phyloP scores from a whole-genome alignment of 2,888 invertebrate genomes.

The Dynastes grantii region DNA sequence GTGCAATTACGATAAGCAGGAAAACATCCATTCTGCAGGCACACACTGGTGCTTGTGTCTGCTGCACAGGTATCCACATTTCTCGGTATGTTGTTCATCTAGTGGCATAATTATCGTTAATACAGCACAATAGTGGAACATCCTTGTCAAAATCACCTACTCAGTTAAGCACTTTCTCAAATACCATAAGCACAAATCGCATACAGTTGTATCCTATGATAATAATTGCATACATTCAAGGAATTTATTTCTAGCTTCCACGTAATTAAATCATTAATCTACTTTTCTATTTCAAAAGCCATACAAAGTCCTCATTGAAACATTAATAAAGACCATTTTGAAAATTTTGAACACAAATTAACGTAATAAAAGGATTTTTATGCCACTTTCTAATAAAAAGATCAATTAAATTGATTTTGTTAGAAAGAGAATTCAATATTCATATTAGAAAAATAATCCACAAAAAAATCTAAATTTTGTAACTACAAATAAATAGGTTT shows the following conservation, averaged over 20 bases:
- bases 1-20: slow-evolving; percentile 52
- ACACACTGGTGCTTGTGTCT: neutral
- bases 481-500: too few species aligned
- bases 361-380: too few species aligned
- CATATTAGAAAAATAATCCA: too few species aligned
- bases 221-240: neutral
- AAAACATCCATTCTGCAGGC: slow-evolving; percentile 38
- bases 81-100: slow-evolving; percentile 54
- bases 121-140: slow-evolving; percentile 43
- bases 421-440: too few species aligned
- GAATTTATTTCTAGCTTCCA: neutral
- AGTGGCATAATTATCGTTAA: slow-evolving; percentile 52
- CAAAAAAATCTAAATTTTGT: too few species aligned
- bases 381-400: too few species aligned
- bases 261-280: neutral
- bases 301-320: too few species aligned
- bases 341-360: too few species aligned
- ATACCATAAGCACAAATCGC: slow-evolving; percentile 27
- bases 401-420: too few species aligned
- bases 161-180: slow-evolving; percentile 29
- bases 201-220: neutral
- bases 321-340: too few species aligned
- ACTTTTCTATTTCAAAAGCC: neutral
- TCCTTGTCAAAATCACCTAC: slow-evolving; percentile 46
- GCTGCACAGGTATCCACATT: slow-evolving; percentile 45